phyloP scores from a whole-genome alignment of 2,797 vertebrate genomes.

The Sebastes steindachneri region DNA sequence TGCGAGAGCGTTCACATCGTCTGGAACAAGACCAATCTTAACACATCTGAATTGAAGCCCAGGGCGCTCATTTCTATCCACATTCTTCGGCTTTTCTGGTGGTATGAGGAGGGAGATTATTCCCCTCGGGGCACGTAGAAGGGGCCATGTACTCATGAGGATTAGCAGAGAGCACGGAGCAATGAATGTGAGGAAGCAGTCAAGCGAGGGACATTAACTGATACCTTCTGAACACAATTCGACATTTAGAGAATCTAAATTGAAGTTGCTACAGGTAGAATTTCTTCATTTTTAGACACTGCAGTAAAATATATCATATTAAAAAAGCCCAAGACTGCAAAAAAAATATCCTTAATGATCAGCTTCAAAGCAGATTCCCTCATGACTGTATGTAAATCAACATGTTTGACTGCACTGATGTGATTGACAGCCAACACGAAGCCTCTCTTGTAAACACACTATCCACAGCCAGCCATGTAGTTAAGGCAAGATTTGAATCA shows the following conservation, averaged over 20 bases:
- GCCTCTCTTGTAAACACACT: slow-evolving; percentile 42
- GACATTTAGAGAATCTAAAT: slow-evolving; percentile 52
- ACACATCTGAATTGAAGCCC: slow-evolving; percentile 71
- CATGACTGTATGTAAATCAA: slow-evolving; percentile 38
- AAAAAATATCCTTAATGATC: slow-evolving; percentile 14
- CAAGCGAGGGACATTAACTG: slow-evolving; percentile 54
- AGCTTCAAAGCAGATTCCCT: slow-evolving; percentile 34
- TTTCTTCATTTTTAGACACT: slow-evolving; percentile 4
- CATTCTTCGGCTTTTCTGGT: slow-evolving; percentile 48
- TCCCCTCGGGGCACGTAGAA: slow-evolving; percentile 47
- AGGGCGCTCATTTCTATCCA: slow-evolving; percentile 54
- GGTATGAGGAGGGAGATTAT: slow-evolving; percentile 64
- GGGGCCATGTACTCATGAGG: slow-evolving; percentile 63
- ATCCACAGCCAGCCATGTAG: not conserved
- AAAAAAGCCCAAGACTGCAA: not conserved
- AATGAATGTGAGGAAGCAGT: slow-evolving; percentile 56
- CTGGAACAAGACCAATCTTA: slow-evolving; percentile 75
- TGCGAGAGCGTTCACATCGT: slow-evolving; percentile 56
- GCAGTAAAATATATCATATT: slow-evolving; percentile 27
- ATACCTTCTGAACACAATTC: slow-evolving; percentile 48
- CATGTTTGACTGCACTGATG: slow-evolving; percentile 28
- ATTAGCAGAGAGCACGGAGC: slow-evolving; percentile 62
- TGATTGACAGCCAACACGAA: slow-evolving; percentile 55
- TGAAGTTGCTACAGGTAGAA: slow-evolving; percentile 12
- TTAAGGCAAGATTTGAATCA: slow-evolving; percentile 21